Evolutionary conservation across 2,888 invertebrate genomes (phyloP).

Genomic region (Axea sp.): DNA sequence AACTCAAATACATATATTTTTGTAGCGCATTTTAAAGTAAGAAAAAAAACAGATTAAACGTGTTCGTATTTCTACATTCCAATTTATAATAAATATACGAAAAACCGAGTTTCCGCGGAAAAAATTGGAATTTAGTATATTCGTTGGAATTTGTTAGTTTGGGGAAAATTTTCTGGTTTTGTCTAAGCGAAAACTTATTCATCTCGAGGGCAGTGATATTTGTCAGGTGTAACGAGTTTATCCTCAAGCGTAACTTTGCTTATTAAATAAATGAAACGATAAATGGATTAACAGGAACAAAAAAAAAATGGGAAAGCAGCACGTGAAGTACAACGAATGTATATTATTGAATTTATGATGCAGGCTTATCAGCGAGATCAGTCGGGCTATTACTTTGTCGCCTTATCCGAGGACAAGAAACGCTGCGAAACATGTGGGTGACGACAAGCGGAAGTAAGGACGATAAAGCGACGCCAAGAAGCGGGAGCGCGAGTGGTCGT

Average conservation of each 20-base stretch:
- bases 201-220: not conserved
- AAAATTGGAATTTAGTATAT: no score
- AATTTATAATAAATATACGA: no score
- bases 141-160: no score
- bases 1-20: no score
- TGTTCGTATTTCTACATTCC: no score
- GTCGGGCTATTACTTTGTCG: constrained; percentile 28
- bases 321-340: constrained; percentile 22
- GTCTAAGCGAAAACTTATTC: no score
- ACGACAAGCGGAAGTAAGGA: constrained; percentile 52
- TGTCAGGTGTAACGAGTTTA: constrained; percentile 34
- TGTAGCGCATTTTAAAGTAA: no score
- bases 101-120: no score
- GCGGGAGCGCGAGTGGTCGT: constrained; percentile 22
- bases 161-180: no score
- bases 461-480: constrained; percentile 49
- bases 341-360: constrained; percentile 29
- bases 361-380: constrained; percentile 38
- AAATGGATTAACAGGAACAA: constrained; percentile 31
- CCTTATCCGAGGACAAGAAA: constrained; percentile 39
- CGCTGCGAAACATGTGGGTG: constrained; percentile 28
- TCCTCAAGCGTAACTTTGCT: constrained; percentile 9
- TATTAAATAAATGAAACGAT: constrained; percentile 37
- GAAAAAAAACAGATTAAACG: no score
- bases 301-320: not conserved